These are phyloP conservation scores for Anastrepha ludens DNA, from an alignment of 1,140 invertebrate genomes.

Conservation along the genomic window DNA sequence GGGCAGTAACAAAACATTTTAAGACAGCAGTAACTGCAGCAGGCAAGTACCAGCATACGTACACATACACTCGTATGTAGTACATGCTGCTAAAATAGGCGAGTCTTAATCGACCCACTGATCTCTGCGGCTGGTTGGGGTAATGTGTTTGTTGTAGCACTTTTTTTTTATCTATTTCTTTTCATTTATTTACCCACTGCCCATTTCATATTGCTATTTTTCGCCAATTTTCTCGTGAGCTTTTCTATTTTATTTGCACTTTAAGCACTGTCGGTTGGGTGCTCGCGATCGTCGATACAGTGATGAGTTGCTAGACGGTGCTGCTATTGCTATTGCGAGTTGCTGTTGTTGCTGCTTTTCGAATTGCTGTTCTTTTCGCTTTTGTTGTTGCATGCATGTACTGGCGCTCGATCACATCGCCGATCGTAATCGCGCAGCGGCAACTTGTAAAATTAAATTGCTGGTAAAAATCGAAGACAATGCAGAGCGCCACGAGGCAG, in stretches of 20 bases:
- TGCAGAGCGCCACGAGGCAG: conserved; percentile 25
- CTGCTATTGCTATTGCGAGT: neutral
- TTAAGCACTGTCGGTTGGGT: neutral
- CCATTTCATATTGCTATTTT: neutral
- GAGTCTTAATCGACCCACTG: conserved; percentile 35
- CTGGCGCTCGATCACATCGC: conserved; percentile 50
- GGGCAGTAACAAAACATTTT: conserved; percentile 3
- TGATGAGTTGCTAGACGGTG: neutral
- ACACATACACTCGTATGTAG: neutral
- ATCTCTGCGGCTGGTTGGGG: neutral
- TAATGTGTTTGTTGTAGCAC: neutral
- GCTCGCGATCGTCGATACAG: neutral
- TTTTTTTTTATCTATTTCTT: neutral
- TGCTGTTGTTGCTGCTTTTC: neutral
- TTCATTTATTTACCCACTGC: neutral
- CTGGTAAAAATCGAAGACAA: conserved; percentile 57
- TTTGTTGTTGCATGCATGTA: conserved; percentile 6
- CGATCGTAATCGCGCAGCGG: conserved; percentile 66
- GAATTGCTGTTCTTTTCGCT: neutral
- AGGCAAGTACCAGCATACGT: neutral
- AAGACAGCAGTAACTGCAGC: neutral
- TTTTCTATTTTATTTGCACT: neutral
- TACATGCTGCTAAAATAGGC: neutral
- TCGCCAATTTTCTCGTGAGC: conserved; percentile 1
- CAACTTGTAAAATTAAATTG: conserved; percentile 64